phyloP scores from a whole-genome alignment of 2,888 invertebrate species.

The Eurytoma californica region DNA sequence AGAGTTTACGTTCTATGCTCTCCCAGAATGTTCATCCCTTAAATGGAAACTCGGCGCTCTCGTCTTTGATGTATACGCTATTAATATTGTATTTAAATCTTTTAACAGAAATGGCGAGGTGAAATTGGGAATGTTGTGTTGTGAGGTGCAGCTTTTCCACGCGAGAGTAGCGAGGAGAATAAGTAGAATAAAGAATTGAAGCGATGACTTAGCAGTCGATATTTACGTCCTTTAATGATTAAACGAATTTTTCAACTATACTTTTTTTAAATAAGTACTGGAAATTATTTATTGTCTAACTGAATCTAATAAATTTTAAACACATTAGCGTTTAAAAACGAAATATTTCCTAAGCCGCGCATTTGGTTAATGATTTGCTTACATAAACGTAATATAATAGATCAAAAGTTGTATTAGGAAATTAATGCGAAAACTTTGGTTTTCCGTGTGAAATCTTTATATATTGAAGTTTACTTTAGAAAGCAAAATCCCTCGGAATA shows the following conservation, averaged over 20 bases:
- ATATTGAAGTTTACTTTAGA: neutral
- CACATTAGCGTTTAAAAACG: conserved; percentile 26
- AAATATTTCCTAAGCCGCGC: conserved; percentile 40
- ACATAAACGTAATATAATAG: conserved; percentile 10
- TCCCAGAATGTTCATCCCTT: conserved; percentile 46
- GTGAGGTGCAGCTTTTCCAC: conserved; percentile 11
- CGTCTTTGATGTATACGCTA: conserved; percentile 62
- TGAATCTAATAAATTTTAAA: conserved; percentile 42
- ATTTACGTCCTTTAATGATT: conserved; percentile 32
- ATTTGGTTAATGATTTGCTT: conserved; percentile 27
- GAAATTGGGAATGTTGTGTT: neutral
- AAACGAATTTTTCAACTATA: conserved; percentile 4
- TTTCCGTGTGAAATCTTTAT: conserved; percentile 18
- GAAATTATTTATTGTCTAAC: conserved; percentile 47
- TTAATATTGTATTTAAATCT: conserved; percentile 50
- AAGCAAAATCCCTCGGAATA: conserved; percentile 8
- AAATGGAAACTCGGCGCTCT: conserved; percentile 56
- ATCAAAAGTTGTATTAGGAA: conserved; percentile 22
- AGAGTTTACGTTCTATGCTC: conserved; percentile 50
- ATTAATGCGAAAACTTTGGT: neutral
- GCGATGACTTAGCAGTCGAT: conserved; percentile 20
- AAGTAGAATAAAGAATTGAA: conserved; percentile 4
- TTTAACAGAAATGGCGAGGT: conserved; percentile 19
- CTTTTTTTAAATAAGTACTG: neutral
- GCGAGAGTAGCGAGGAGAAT: conserved; percentile 11